Base-by-base conservation (phyloP, 2,113 vertebrate species). In the Pluvialis apricaria region DNA sequence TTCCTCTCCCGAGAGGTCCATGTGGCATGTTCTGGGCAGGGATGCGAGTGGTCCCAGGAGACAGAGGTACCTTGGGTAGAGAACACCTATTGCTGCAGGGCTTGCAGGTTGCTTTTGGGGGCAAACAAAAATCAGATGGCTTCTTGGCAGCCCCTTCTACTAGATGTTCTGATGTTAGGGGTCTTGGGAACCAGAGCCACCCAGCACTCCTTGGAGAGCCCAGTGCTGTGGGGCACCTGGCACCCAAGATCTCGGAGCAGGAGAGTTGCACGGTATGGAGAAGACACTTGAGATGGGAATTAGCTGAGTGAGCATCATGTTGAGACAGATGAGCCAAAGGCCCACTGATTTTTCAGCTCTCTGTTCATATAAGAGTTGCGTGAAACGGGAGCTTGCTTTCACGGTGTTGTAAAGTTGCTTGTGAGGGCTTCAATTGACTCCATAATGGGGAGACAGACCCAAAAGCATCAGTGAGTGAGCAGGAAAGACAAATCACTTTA, bases 1-100 rank as follows among this genome's bases (percentile, higher is more conserved):
- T 49, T 49, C 29, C 5, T 47, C 13, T 71, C 34, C 49, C 55
- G 29, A 72, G 31, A 49, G 40, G 49, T 72, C 76, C 40, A 29
- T 13, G 29, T 1, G 4, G 29, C 15, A 34, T 24, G 28, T 70
- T 22, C 38, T 54, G 55, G n/a, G 26, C 28, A 38, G 25, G 31
- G 25, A 16, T 58, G 11, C 1, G 5, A 51, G 44, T 11, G 13
- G 25, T n/a, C 14, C 13, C 2, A 1, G 13, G 38, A 36, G 24
- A 49, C 20, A 36, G 58, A 57, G 6, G 10, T 80, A 31, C 29
- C n/a, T n/a, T 81, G 42, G 9, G 42, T 42, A 14, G 36, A 36
- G 16, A 89, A 32, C 14, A 18, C 13, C 10, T 57, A 16, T 57
- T 64, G n/a, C 45, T 61, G 36, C 19, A 78, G 44, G 16, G 36